A percentile compares a stretch with the other conserved stretches of the same genome.
phyloP scores from a whole-genome alignment of 2,797 vertebrate genomes.

The Agapornis canus region DNA sequence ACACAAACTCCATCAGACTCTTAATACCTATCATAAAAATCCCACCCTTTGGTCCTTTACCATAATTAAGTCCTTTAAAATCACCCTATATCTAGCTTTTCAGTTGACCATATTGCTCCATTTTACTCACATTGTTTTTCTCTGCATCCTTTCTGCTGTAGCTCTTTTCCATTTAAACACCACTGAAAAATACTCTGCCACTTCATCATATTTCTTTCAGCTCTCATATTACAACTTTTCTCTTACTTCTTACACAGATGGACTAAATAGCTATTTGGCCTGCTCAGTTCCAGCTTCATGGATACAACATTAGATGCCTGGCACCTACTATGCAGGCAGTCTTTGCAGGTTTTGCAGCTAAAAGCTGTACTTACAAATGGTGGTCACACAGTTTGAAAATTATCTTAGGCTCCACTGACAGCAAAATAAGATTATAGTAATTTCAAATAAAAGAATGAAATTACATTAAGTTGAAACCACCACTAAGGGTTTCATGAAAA shows the following conservation, averaged over 20 bases:
- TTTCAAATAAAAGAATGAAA: not conserved
- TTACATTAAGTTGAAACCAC: not conserved
- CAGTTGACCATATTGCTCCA: not conserved
- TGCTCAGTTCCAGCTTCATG: not conserved
- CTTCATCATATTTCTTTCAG: not conserved
- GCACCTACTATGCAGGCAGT: not conserved
- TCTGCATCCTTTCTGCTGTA: not conserved
- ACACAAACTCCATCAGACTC: not conserved
- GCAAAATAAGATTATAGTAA: not conserved
- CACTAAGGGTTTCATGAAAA: not conserved
- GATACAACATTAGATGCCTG: not conserved
- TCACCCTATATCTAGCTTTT: not conserved
- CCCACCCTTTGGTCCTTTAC: not conserved
- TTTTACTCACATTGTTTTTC: not conserved
- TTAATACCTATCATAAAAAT: not conserved
- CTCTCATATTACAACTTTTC: not conserved
- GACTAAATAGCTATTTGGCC: not conserved
- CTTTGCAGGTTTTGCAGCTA: not conserved
- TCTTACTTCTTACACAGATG: not conserved
- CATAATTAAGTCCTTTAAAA: not conserved
- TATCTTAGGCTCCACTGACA: not conserved
- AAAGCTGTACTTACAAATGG: not conserved
- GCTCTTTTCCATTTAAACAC: not conserved
- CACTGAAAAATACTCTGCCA: not conserved
- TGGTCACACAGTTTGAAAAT: not conserved